Conservation (phyloP, 1,140 invertebrate genomes). For the Chlorops oryzae region DNA sequence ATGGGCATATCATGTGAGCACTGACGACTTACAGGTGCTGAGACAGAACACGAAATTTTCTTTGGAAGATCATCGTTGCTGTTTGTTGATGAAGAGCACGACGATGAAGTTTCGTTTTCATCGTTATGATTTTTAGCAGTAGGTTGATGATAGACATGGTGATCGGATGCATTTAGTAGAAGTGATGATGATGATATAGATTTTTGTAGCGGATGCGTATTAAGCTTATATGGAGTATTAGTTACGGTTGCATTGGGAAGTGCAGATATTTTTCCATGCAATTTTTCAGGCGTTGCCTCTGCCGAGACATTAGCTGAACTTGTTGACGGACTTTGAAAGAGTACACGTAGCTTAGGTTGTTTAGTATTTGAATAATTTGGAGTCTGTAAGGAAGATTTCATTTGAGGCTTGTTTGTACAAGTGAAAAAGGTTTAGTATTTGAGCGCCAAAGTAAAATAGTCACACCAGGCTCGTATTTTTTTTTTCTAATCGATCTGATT, state of each 20-base stretch:
- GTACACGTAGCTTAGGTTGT: slow-evolving; percentile 36
- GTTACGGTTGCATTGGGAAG: slow-evolving; percentile 10
- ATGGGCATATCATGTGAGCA: slow-evolving; percentile 26
- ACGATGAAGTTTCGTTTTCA: slow-evolving; percentile 15
- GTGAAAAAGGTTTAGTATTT: too few relatives aligned
- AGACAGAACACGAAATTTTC: slow-evolving; percentile 18
- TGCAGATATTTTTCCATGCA: too few relatives aligned
- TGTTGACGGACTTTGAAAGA: slow-evolving; percentile 40
- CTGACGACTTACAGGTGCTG: slow-evolving; percentile 37
- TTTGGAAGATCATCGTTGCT: slow-evolving; percentile 16
- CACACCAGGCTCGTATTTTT: too few relatives aligned
- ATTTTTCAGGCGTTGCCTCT: too few relatives aligned
- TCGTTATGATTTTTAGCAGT: too few relatives aligned
- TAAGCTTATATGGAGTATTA: slow-evolving; percentile 19
- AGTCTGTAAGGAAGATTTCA: slow-evolving; percentile 26
- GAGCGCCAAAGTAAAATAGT: too few relatives aligned
- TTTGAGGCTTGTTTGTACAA: slow-evolving; percentile 33
- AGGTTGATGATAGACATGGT: slow-evolving; percentile 2
- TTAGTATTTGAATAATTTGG: slow-evolving; percentile 38
- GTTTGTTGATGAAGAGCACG: slow-evolving; percentile 26
- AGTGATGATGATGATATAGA: slow-evolving; percentile 42
- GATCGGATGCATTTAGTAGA: slow-evolving; percentile 11
- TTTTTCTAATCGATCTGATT: too few relatives aligned
- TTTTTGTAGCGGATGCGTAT: slow-evolving; percentile 35
- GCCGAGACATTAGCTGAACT: neutral